These are phyloP conservation scores for Labeo catla DNA, from an alignment of 2,113 vertebrate species.

Conservation along the genomic window DNA sequence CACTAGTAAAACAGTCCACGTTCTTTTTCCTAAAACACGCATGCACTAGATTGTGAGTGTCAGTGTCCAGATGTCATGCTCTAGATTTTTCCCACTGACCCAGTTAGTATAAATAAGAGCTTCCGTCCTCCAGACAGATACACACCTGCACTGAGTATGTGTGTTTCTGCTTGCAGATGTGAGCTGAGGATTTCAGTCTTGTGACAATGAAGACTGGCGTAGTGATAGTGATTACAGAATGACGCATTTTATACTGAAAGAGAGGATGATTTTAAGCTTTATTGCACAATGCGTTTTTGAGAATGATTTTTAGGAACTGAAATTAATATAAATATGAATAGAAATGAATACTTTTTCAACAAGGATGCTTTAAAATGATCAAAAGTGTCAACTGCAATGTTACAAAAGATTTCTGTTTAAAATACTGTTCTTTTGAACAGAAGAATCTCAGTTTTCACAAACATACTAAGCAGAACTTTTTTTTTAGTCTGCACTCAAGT, in stretches of 20 bases:
- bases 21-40: background rate
- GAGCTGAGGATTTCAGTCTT: slow-evolving; percentile 6
- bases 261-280: background rate
- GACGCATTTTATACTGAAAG: background rate
- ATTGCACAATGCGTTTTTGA: background rate
- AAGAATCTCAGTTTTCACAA: too few species aligned
- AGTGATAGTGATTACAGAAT: background rate
- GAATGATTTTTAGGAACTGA: background rate
- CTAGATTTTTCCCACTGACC: slow-evolving; percentile 42
- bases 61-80: slow-evolving; percentile 34
- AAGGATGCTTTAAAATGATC: background rate
- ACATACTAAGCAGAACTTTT: too few species aligned
- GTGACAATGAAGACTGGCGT: background rate
- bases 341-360: background rate
- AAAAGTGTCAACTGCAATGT: too few species aligned
- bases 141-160: background rate
- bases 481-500: too few species aligned
- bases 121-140: slow-evolving; percentile 29
- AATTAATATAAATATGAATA: background rate
- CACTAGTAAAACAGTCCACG: background rate
- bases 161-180: background rate
- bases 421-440: too few species aligned
- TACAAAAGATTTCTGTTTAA: too few species aligned
- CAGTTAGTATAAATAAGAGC: slow-evolving; percentile 33
- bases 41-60: slow-evolving; percentile 1